A percentile compares a stretch with the other conserved stretches of the same genome.
Conservation (phyloP, 2,113 vertebrate species). For the Nicator chloris region DNA sequence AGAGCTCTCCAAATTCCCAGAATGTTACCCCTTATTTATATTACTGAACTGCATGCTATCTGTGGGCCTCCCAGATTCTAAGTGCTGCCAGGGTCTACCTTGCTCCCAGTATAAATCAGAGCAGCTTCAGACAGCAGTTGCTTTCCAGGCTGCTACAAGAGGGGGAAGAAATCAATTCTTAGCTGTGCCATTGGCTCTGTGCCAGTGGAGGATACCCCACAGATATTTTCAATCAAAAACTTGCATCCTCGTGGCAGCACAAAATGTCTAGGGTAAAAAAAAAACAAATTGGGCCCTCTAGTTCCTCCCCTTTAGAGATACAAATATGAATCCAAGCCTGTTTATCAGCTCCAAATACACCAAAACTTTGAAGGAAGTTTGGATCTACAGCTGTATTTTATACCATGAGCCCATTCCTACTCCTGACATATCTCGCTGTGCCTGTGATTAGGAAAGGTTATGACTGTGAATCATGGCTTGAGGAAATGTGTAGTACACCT, state of each 20-base stretch:
- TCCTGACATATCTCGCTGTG: slow-evolving; percentile 48
- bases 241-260: not conserved
- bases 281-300: not conserved
- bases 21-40: not conserved
- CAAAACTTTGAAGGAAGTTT: slow-evolving; percentile 9
- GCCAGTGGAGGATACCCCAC: not conserved
- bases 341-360: not conserved
- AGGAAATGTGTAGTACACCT: slow-evolving; percentile 55
- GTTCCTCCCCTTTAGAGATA: not conserved
- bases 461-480: slow-evolving; percentile 58
- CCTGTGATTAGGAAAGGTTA: slow-evolving; percentile 66
- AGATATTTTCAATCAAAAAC: slow-evolving; percentile 21
- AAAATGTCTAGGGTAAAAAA: not conserved
- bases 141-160: not conserved
- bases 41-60: not conserved
- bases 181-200: not conserved
- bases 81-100: not conserved
- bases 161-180: slow-evolving; percentile 21
- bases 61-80: not conserved
- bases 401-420: not conserved
- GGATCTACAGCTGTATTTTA: slow-evolving; percentile 24
- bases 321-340: not conserved
- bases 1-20: not conserved
- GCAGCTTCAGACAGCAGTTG: not conserved
- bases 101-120: slow-evolving; percentile 21